Base-by-base conservation (phyloP, 2,888 invertebrate species). In the Podabrus alpinus region DNA sequence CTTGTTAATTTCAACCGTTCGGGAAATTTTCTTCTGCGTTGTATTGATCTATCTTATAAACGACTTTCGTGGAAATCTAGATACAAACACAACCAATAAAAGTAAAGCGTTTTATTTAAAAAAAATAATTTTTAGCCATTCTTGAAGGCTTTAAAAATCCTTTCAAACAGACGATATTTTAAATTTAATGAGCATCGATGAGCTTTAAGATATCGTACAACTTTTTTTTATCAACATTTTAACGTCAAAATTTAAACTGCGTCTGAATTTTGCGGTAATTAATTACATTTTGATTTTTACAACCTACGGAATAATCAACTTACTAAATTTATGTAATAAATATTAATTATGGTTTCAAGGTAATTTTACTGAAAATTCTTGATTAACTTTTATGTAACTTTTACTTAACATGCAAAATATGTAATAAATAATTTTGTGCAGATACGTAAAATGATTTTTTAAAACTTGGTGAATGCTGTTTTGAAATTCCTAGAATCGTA, bases 1-100 rank as follows among this genome's bases (percentile, higher is more conserved):
- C 62, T n/a, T n/a, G 45, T 64, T 64, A 17, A 64, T 64, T 64
- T 64, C n/a, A 64, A 64, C 13, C 62, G 62, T 64, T 64, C 62
- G 13, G 17, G 62, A 19, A 64, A 64, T 64, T 45, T 64, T 64
- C 62, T 64, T 61, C 21, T 64, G 62, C 62, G 7, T 17, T 9
- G 62, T 64, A 64, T 64, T 64, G 62, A 64, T 64, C 21, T 64
- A 21, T 21, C 17, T 21, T 17, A 64, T 21, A n/a, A 19, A 17
- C 15, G 62, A 19, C 62, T 64, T 64, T 19, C 62, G 62, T 19
- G 21, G 62, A 19, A 64, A 64, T 45, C 45, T n/a, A 45, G n/a
- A 64, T 19, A 64, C 62, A 64, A 19, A 64, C 62, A 64, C 62
- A 64, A 61, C 11, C 21, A 64, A 64, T 64, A 64, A 64, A 64